A percentile compares a stretch with the other conserved stretches of the same genome.
Evolutionary conservation across 2,113 vertebrate species (phyloP).

Genomic region (Canis aureus): DNA sequence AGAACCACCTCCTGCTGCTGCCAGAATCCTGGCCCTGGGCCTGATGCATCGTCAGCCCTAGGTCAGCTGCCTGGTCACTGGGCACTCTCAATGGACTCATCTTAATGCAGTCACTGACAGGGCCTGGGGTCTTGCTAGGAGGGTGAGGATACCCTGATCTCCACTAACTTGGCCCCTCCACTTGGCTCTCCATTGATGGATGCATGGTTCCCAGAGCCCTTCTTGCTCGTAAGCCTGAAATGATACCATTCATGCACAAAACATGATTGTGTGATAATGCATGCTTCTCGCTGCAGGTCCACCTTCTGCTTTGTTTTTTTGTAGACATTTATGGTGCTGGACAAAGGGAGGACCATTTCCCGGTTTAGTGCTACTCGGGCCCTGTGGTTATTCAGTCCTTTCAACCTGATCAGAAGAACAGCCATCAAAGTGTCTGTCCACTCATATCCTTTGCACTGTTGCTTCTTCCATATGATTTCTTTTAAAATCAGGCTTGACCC

Average conservation of each 20-base stretch:
- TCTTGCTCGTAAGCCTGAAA: background rate
- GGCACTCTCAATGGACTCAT: background rate
- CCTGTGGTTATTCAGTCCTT: conserved; percentile 96
- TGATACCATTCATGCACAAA: background rate
- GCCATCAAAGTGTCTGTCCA: conserved; percentile 97
- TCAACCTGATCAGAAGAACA: conserved; percentile 93
- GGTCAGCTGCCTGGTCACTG: background rate
- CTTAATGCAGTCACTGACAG: background rate
- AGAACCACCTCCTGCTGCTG: background rate
- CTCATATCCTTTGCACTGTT: conserved; percentile 95
- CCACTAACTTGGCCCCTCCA: background rate
- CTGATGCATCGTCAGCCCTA: background rate
- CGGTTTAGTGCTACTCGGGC: conserved; percentile 97
- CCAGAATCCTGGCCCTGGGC: background rate
- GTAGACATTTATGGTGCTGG: conserved; percentile 97
- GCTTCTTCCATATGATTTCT: background rate
- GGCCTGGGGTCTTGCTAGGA: background rate
- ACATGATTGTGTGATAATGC: background rate
- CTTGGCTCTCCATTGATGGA: background rate
- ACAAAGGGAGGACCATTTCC: conserved; percentile 98
- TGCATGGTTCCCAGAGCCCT: background rate
- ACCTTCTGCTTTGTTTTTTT: conserved; percentile 14
- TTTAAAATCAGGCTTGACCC: background rate
- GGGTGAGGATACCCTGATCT: no score
- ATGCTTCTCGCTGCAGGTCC: background rate